Evolutionary conservation across 2,888 invertebrate genomes (phyloP).

Genomic region (Marronus borbonicus): DNA sequence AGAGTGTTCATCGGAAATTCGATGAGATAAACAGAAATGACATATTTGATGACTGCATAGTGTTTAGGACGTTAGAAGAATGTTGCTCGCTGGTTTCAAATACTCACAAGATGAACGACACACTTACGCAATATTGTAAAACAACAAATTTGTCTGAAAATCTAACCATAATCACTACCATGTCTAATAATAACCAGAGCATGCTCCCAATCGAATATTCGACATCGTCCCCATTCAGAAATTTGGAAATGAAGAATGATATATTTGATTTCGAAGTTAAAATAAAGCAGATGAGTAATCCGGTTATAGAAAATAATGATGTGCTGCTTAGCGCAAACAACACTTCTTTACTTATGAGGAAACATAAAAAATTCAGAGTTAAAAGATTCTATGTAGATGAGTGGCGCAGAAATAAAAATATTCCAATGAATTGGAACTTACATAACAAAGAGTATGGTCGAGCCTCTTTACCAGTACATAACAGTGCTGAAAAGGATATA

Average conservation of each 20-base stretch:
- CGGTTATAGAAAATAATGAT: constrained; percentile 41
- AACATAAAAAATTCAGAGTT: neutral
- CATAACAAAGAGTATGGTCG: neutral
- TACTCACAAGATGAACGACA: neutral
- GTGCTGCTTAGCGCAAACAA: constrained; percentile 41
- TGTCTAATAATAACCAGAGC: neutral
- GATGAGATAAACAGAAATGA: neutral
- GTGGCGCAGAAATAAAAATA: neutral
- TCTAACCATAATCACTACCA: neutral
- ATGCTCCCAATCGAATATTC: neutral
- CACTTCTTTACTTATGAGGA: constrained; percentile 21
- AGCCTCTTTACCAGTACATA: too few species aligned
- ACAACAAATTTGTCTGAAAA: neutral
- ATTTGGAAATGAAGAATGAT: constrained; percentile 15
- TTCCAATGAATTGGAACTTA: neutral
- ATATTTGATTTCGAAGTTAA: constrained; percentile 19
- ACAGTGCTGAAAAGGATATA: too few species aligned
- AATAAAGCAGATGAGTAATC: constrained; percentile 46
- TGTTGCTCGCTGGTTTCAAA: constrained; percentile 17
- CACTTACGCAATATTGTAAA: neutral
- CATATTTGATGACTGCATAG: constrained; percentile 21
- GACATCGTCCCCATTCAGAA: neutral
- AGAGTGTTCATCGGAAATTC: neutral
- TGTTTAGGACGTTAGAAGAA: constrained; percentile 2
- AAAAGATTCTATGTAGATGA: constrained; percentile 21